Base-by-base conservation (phyloP, 2,113 vertebrate species). In the Hemicordylus capensis region DNA sequence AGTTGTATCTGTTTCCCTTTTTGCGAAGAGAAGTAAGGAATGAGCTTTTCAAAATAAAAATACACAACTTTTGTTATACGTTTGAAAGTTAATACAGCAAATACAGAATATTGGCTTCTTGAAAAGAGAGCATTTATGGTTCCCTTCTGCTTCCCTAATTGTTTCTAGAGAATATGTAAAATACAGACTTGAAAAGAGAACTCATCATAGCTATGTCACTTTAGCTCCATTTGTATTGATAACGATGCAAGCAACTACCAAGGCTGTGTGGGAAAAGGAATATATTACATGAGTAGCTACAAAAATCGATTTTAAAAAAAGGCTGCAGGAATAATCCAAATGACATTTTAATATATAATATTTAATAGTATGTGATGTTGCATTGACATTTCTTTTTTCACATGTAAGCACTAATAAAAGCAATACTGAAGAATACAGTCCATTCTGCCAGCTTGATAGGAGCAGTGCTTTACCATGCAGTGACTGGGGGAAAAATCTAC, bases 101-200 rank as follows among this genome's bases (percentile, higher is more conserved):
- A 6, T 59, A 7, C 56, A 34, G n/a, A 63, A 83, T 9, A 51
- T 6, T 75, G 56, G 20, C 7, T 75, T 83, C n/a, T n/a, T 74
- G 42, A 83, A 83, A 11, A 39, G 34, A 12, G 81, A 44, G 10
- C 80, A 72, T 8, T 46, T 0, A 22, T 80, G 84, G 87, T 20
- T 44, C 39, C 17, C 48, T 6, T 54, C 34, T 63, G n/a, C n/a
- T 81, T 81, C 11, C 24, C 24, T 70, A 56, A 39, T 88, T 77
- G 59, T 80, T 79, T 67, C 83, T 79, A 3, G 10, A 83, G 88
- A 87, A 63, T 19, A 87, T 61, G 76, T 12, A 78, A 84, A 83
- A 87, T 81, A 42, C 59, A 48, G 22, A 86, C 83, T 46, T 69
- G 89, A 87, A 54, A 9, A 42, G 39, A 69, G 70, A 69, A 80